Evolutionary conservation across 2,113 vertebrate species (phyloP).

Genomic region (Mobula hypostoma): DNA sequence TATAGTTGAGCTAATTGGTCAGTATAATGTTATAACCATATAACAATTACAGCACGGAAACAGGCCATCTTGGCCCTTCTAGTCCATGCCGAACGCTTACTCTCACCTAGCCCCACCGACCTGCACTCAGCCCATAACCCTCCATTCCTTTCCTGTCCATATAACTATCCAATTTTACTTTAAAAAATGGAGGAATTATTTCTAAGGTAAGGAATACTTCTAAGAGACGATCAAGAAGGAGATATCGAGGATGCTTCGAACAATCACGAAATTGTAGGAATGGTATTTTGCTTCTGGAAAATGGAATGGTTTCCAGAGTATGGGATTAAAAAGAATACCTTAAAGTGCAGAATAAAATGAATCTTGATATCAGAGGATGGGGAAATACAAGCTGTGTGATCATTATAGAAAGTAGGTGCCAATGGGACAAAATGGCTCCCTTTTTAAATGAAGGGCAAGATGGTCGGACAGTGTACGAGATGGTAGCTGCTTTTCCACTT

Average conservation of each 20-base stretch:
- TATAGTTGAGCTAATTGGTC: neutral
- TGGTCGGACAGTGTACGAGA: neutral
- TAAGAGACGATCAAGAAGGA: neutral
- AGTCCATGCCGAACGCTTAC: too few relatives aligned
- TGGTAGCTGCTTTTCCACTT: too few relatives aligned
- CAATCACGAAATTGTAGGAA: neutral
- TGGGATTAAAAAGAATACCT: neutral
- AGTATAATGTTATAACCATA: too few relatives aligned
- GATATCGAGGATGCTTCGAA: neutral
- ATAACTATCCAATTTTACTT: too few relatives aligned
- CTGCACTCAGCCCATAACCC: too few relatives aligned
- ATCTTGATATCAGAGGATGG: neutral
- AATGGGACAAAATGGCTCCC: neutral
- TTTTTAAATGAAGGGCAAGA: neutral
- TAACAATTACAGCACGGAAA: too few relatives aligned
- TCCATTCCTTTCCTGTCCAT: too few relatives aligned
- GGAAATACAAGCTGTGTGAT: neutral
- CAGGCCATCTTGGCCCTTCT: too few relatives aligned
- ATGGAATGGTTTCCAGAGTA: neutral
- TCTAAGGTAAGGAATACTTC: neutral
- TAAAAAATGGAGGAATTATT: too few relatives aligned
- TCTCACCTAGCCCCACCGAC: too few relatives aligned
- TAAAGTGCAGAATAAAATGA: neutral
- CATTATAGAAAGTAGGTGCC: neutral
- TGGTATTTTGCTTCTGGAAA: neutral